Conservation (phyloP, 2,888 invertebrate genomes). For the Ophion slaviceki region DNA sequence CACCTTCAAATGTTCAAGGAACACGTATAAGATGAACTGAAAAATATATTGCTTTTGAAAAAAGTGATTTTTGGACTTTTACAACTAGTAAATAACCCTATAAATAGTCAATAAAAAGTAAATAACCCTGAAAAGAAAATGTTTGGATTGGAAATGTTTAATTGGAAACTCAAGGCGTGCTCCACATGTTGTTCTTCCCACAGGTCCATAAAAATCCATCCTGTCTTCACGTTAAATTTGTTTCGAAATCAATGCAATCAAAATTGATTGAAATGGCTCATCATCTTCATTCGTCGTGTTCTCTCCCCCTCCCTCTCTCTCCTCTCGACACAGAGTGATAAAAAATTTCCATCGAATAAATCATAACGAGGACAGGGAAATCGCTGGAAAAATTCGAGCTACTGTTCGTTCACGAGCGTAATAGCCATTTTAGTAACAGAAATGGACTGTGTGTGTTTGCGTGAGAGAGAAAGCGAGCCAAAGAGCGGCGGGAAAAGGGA, state of each 20-base stretch:
- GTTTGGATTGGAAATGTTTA: too few relatives aligned
- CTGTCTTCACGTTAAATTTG: background rate
- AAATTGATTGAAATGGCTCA: background rate
- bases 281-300: background rate
- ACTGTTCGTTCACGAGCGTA: conserved; percentile 37
- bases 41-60: too few relatives aligned
- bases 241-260: background rate
- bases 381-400: conserved; percentile 19
- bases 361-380: conserved; percentile 7
- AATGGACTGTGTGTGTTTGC: background rate
- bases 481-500: background rate
- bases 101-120: too few relatives aligned
- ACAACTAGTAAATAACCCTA: too few relatives aligned
- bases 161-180: too few relatives aligned
- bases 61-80: too few relatives aligned
- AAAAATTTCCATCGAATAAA: background rate
- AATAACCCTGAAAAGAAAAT: too few relatives aligned
- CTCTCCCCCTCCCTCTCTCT: background rate
- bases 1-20: too few relatives aligned
- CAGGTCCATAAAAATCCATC: background rate
- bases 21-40: too few relatives aligned
- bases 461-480: conserved; percentile 11
- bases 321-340: background rate
- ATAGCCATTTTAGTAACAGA: conserved; percentile 49
- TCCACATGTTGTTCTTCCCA: background rate